Conservation (phyloP, 2,113 vertebrate species). For the Mirounga angustirostris region DNA sequence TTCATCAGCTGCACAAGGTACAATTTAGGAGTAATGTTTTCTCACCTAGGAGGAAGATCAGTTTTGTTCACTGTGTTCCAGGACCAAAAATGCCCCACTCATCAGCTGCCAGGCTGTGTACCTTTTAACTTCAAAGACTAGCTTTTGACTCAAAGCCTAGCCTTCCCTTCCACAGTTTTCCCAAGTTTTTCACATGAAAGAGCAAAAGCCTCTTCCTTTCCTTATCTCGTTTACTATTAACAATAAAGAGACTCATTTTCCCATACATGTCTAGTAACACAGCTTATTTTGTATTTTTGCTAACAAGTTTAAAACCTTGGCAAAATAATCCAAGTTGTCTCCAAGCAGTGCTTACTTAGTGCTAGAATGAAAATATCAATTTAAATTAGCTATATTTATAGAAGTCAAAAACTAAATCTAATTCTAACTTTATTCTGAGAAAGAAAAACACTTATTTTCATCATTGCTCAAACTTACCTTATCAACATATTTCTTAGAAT, state of each 20-base stretch:
- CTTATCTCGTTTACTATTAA: not conserved
- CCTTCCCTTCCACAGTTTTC: not conserved
- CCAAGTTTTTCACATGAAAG: not conserved
- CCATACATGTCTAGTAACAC: not conserved
- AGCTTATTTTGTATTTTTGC: conserved; percentile 26
- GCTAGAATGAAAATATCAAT: not conserved
- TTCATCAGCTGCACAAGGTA: not conserved
- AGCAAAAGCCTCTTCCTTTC: not conserved
- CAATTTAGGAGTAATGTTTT: not conserved
- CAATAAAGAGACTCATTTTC: not conserved
- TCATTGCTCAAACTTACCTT: conserved; percentile 90
- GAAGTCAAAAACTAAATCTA: conserved; percentile 37
- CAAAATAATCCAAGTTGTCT: conserved; percentile 1
- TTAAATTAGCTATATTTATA: not conserved
- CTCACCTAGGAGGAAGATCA: not conserved
- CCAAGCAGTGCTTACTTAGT: not conserved
- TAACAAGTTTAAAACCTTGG: not conserved
- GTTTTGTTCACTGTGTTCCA: not conserved
- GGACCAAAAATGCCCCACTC: not conserved
- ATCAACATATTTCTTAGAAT: conserved; percentile 99
- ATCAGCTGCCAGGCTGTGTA: not conserved
- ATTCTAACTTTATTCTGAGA: not conserved
- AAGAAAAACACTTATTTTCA: conserved; percentile 1
- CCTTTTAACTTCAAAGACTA: not conserved
- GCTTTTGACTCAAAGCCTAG: not conserved